These are phyloP conservation scores for Drosophila histrio DNA, from an alignment of 2,888 invertebrate species.

Conservation along the genomic window DNA sequence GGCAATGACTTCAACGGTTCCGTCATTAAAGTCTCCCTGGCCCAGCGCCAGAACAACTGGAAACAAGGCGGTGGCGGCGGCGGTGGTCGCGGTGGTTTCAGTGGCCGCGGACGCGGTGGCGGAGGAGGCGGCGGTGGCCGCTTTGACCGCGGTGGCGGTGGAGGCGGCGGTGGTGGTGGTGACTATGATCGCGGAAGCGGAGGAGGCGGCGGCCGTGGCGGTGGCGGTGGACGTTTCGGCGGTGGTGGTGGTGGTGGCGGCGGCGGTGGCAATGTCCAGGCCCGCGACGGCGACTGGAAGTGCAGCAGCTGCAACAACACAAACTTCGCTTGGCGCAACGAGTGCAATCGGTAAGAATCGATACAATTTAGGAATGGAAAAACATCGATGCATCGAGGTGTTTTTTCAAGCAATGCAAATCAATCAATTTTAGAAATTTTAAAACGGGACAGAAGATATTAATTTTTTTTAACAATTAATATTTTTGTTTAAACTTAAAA, in stretches of 20 bases:
- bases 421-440: too few species aligned
- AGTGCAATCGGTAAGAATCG: conserved; percentile 90
- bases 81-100: conserved; percentile 82
- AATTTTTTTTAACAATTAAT: too few species aligned
- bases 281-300: conserved; percentile 96
- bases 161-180: conserved; percentile 84
- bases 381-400: too few species aligned
- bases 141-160: conserved; percentile 83
- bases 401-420: too few species aligned
- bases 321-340: conserved; percentile 97
- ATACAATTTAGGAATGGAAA: too few species aligned
- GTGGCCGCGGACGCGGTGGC: conserved; percentile 84
- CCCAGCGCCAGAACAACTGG: conserved; percentile 92
- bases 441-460: too few species aligned
- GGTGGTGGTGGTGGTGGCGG: conserved; percentile 85
- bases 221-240: too few species aligned
- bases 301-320: conserved; percentile 96
- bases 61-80: conserved; percentile 85
- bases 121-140: conserved; percentile 84
- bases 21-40: conserved; percentile 90
- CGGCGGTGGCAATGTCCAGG: conserved; percentile 88
- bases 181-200: conserved; percentile 85
- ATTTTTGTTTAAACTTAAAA: too few species aligned
- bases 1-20: conserved; percentile 96
- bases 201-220: conserved; percentile 84